Evolutionary conservation across 2,113 vertebrate genomes (phyloP).

Genomic region (Balaenoptera acutorostrata): DNA sequence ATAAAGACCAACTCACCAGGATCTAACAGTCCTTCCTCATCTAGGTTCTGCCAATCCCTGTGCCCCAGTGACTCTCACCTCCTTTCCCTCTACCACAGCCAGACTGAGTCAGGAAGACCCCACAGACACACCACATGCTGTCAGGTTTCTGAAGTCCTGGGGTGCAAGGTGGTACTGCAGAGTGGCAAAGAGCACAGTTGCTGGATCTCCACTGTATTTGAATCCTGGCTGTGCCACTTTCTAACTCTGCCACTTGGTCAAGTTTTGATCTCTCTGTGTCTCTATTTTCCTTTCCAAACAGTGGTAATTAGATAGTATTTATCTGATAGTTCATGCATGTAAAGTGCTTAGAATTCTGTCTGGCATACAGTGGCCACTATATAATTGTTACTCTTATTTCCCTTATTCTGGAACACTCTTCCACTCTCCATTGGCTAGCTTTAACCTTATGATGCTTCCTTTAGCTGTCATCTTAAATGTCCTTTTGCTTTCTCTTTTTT

Average conservation of each 20-base stretch:
- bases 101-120: not conserved
- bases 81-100: not conserved
- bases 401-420: not conserved
- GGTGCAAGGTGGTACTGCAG: too few species aligned
- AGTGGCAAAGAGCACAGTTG: not conserved
- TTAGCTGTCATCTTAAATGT: not conserved
- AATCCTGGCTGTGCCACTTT: too few species aligned
- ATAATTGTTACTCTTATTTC: not conserved
- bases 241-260: not conserved
- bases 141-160: not conserved
- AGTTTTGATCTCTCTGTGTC: not conserved
- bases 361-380: fast-evolving
- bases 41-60: too few species aligned
- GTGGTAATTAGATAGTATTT: not conserved
- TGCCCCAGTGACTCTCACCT: too few species aligned
- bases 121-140: not conserved
- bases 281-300: not conserved
- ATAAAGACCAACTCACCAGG: not conserved
- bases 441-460: not conserved
- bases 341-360: not conserved
- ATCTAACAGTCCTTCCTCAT: not conserved
- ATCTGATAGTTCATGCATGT: not conserved
- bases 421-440: not conserved
- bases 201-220: fast-evolving
- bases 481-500: not conserved